These are phyloP conservation scores for Petromus typicus DNA, from an alignment of 2,113 vertebrate species.

Conservation along the genomic window DNA sequence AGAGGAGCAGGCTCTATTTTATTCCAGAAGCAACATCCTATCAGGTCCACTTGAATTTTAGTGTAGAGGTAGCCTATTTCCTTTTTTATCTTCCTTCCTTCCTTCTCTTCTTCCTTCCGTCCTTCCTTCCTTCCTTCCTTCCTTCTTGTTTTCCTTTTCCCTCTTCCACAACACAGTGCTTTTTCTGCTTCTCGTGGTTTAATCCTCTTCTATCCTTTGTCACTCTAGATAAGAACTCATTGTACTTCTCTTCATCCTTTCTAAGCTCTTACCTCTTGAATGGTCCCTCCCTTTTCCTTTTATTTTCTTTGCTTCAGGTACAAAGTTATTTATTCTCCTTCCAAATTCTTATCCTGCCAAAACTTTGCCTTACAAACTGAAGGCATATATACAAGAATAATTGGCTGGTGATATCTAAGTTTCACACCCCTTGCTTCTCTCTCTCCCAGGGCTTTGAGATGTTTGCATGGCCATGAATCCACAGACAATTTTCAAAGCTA, in stretches of 20 bases:
- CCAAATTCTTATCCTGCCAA: background rate
- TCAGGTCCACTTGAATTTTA: background rate
- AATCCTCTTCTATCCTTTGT: background rate
- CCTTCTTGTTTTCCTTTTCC: too few species aligned
- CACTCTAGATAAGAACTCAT: background rate
- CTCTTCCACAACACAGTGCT: background rate
- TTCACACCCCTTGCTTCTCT: background rate
- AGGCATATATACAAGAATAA: background rate
- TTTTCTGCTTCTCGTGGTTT: background rate
- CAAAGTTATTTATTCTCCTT: background rate
- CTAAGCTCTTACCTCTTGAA: background rate
- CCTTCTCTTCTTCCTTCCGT: background rate
- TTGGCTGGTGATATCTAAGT: background rate
- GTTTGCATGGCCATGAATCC: background rate
- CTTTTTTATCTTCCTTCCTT: background rate
- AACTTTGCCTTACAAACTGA: conserved; percentile 12
- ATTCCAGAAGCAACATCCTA: background rate
- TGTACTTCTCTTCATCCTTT: background rate
- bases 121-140: background rate
- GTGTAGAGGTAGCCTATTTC: background rate
- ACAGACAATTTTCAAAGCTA: conserved; percentile 50
- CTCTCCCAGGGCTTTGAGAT: conserved; percentile 20
- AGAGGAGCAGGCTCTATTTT: background rate
- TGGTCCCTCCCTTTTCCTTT: background rate
- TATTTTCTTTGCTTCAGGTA: background rate